A percentile compares a stretch with the other conserved stretches of the same genome.
Conservation (phyloP, 2,797 vertebrate genomes). For the Thunnus albacares region DNA sequence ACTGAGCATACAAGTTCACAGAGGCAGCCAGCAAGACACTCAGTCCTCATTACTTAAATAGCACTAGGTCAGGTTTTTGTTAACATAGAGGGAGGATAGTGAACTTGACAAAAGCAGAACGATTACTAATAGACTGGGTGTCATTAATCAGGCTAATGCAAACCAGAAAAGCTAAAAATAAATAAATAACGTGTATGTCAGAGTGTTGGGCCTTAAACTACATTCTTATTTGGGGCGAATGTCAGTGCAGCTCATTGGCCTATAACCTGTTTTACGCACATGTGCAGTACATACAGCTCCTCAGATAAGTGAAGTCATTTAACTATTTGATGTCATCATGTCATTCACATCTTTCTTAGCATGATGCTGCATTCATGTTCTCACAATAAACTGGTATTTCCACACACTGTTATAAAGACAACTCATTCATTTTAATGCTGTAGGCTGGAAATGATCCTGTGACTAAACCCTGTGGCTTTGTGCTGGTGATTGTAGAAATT, state of each 20-base stretch:
- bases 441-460: not conserved
- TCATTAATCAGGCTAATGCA: not conserved
- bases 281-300: not conserved
- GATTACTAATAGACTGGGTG: not conserved
- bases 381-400: not conserved
- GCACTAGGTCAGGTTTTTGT: not conserved
- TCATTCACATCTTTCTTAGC: not conserved
- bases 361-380: not conserved
- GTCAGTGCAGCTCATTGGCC: not conserved
- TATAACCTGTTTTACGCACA: not conserved
- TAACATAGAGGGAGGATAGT: not conserved
- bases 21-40: too few relatives aligned
- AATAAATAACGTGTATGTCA: not conserved
- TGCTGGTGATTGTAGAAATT: not conserved
- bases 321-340: conserved; percentile 32
- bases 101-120: not conserved
- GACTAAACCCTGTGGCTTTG: not conserved
- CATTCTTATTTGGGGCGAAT: not conserved
- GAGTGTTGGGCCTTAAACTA: not conserved
- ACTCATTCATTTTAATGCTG: not conserved
- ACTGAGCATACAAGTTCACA: too few relatives aligned
- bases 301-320: too few relatives aligned
- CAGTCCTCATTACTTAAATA: too few relatives aligned
- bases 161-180: not conserved
- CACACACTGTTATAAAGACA: not conserved